A percentile compares a stretch with the other conserved stretches of the same genome.
Evolutionary conservation across 2,113 vertebrate genomes (phyloP).

Genomic region (Anarhynchus alexandrinus): DNA sequence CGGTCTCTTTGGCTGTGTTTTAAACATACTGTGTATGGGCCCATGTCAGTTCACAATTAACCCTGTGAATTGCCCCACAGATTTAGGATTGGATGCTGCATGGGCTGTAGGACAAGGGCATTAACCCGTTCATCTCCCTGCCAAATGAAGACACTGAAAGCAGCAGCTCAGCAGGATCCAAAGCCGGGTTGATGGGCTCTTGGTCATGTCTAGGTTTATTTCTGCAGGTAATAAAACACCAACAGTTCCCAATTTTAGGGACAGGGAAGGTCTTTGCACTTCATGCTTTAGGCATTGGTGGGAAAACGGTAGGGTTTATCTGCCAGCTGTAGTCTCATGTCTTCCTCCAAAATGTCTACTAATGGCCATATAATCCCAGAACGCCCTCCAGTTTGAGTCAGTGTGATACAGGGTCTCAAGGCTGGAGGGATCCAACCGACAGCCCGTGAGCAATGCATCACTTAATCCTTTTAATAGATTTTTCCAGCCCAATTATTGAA

Average conservation of each 20-base stretch:
- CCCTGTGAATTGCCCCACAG: not conserved
- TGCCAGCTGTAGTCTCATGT: not conserved
- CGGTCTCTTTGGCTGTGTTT: accelerated
- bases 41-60: not conserved
- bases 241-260: not conserved
- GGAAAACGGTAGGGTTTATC: not conserved
- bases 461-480: not conserved
- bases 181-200: not conserved
- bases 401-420: not conserved
- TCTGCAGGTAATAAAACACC: not conserved
- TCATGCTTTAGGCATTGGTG: not conserved
- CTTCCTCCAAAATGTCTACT: not conserved
- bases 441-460: not conserved
- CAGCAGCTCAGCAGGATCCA: not conserved
- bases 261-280: not conserved
- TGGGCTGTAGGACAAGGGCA: not conserved
- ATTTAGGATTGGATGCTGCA: not conserved
- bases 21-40: not conserved
- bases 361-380: not conserved
- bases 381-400: not conserved
- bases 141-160: not conserved
- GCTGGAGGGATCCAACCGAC: not conserved
- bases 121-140: not conserved
- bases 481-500: not conserved
- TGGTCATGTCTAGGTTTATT: not conserved